These are phyloP conservation scores for Gasterosteus aculeatus DNA, from an alignment of 2,113 vertebrate genomes.

Conservation along the genomic window DNA sequence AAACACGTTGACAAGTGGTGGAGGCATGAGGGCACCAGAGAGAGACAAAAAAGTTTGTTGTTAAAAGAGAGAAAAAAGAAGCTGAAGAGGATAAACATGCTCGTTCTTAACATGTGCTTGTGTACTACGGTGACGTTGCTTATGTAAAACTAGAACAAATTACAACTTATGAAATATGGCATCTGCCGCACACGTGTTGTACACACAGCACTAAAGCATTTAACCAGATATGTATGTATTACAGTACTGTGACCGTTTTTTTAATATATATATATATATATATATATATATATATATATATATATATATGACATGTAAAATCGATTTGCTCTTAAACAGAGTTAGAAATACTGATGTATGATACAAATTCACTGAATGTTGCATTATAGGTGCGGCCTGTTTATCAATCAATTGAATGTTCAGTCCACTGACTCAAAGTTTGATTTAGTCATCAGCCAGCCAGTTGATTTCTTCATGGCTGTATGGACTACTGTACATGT, in stretches of 20 bases:
- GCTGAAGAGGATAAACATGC: not conserved
- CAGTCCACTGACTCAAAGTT: not conserved
- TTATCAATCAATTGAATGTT: not conserved
- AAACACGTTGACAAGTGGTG: constrained; percentile 51
- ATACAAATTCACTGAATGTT: constrained; percentile 20
- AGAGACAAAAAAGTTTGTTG: constrained; percentile 31
- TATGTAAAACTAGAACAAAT: constrained; percentile 43
- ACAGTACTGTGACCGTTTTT: not conserved
- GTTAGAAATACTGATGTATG: not conserved
- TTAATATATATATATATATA: too few relatives aligned
- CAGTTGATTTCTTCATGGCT: constrained; percentile 1
- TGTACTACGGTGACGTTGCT: constrained; percentile 15
- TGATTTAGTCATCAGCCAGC: not conserved
- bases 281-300: too few relatives aligned
- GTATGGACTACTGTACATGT: not conserved
- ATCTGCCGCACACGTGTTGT: not conserved
- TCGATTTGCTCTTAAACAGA: not conserved
- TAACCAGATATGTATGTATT: not conserved
- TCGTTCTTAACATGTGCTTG: not conserved
- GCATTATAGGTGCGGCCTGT: not conserved
- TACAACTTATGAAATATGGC: constrained; percentile 21
- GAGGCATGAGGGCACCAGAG: constrained; percentile 32
- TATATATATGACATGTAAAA: too few relatives aligned
- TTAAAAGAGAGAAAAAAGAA: not conserved
- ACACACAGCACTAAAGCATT: not conserved